phyloP scores from a whole-genome alignment of 2,888 invertebrate genomes.

The Yponomeuta sedellus region DNA sequence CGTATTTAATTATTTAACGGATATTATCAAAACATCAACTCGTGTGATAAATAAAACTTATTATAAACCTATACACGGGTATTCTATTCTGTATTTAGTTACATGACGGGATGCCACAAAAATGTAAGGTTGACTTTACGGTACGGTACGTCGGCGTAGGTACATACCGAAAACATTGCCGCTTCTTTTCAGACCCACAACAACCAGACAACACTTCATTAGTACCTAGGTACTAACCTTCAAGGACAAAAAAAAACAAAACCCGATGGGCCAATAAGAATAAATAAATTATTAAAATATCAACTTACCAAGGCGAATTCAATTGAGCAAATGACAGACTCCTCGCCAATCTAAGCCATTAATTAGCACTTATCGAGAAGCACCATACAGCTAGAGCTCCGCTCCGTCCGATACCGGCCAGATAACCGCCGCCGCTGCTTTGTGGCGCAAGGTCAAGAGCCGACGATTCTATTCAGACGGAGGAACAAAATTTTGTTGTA shows the following conservation, averaged over 20 bases:
- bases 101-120: too few species aligned
- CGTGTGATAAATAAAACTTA: too few species aligned
- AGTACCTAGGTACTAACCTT: too few species aligned
- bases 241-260: not conserved
- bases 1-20: not conserved
- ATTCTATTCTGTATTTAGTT: too few species aligned
- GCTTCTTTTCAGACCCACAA: too few species aligned
- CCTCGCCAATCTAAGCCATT: not conserved
- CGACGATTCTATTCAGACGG: not conserved
- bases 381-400: not conserved
- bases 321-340: conserved; percentile 1
- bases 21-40: too few species aligned
- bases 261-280: not conserved
- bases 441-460: not conserved
- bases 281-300: not conserved
- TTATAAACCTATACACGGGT: too few species aligned
- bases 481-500: too few species aligned
- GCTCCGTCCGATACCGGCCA: not conserved
- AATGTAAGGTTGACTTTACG: too few species aligned
- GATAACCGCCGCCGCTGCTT: not conserved
- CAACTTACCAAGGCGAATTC: not conserved
- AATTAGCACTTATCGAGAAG: not conserved
- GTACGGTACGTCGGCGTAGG: too few species aligned
- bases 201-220: not conserved
- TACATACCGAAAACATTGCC: too few species aligned